Evolutionary conservation across 1,140 invertebrate genomes (phyloP).

Genomic region (Ooceraea biroi): DNA sequence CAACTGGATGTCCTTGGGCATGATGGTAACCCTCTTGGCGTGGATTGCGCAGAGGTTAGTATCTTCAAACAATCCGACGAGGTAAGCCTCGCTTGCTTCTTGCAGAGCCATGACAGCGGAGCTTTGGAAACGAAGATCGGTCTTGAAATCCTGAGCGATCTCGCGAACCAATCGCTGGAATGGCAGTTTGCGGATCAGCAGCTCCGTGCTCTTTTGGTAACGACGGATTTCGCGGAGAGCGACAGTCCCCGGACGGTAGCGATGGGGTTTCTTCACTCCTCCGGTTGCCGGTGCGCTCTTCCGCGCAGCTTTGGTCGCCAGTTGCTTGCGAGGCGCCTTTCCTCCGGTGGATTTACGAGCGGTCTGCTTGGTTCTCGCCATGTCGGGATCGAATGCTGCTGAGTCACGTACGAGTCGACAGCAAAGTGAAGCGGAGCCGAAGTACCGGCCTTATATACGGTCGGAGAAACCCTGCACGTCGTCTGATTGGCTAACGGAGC

Average conservation of each 20-base stretch:
- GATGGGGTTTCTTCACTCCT: constrained; percentile 92
- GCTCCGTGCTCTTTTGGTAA: constrained; percentile 72
- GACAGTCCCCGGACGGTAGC: constrained; percentile 71
- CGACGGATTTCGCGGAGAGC: constrained; percentile 73
- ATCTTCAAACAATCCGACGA: constrained; percentile 71
- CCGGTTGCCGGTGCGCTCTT: constrained; percentile 93
- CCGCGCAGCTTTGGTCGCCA: constrained; percentile 90
- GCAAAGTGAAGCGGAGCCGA: not conserved
- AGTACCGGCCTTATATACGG: too few relatives aligned
- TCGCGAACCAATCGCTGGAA: constrained; percentile 74
- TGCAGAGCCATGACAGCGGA: constrained; percentile 74
- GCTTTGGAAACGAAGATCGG: constrained; percentile 71
- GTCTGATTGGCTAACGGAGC: constrained; percentile 9
- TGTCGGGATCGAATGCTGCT: not conserved
- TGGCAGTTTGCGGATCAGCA: constrained; percentile 68
- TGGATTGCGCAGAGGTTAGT: constrained; percentile 73
- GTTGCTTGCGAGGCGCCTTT: constrained; percentile 91
- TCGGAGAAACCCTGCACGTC: too few relatives aligned
- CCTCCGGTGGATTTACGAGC: constrained; percentile 71
- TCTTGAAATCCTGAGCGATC: constrained; percentile 74
- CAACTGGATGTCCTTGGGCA: constrained; percentile 74
- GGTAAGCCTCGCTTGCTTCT: constrained; percentile 71
- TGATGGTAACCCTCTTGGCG: constrained; percentile 72
- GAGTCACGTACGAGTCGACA: not conserved
- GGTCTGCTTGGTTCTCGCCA: constrained; percentile 74